phyloP scores from a whole-genome alignment of 2,113 vertebrate genomes.

The Campylorhamphus procurvoides region DNA sequence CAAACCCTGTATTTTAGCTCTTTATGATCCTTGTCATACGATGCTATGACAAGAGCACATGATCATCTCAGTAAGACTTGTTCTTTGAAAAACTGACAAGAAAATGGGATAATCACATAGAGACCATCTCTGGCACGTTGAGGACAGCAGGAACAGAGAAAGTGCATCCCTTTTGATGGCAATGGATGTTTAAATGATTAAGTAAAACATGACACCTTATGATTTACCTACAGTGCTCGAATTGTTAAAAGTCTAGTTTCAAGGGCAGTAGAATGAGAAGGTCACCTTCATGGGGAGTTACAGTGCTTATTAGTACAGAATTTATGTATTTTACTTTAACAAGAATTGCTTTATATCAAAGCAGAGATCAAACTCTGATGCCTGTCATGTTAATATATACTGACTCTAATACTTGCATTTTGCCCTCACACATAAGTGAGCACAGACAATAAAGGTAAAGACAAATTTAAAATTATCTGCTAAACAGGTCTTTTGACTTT shows the following conservation, averaged over 20 bases:
- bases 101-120: not conserved
- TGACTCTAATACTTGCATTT: not conserved
- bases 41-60: not conserved
- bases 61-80: not conserved
- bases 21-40: not conserved
- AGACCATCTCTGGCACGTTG: not conserved
- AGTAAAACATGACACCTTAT: not conserved
- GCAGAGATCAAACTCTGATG: not conserved
- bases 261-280: not conserved
- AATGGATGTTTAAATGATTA: not conserved
- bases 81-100: not conserved
- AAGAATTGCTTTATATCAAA: not conserved
- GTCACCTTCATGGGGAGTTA: not conserved
- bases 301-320: not conserved
- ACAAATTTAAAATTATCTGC: not conserved
- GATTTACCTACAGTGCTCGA: not conserved
- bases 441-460: not conserved
- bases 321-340: not conserved
- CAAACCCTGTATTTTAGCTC: fast-evolving
- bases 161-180: not conserved
- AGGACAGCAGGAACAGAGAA: not conserved
- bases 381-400: not conserved
- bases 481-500: not conserved
- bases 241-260: not conserved
- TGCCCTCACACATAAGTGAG: not conserved